Evolutionary conservation across 1,140 invertebrate species (phyloP).

Genomic region (Drosophila seguyi): DNA sequence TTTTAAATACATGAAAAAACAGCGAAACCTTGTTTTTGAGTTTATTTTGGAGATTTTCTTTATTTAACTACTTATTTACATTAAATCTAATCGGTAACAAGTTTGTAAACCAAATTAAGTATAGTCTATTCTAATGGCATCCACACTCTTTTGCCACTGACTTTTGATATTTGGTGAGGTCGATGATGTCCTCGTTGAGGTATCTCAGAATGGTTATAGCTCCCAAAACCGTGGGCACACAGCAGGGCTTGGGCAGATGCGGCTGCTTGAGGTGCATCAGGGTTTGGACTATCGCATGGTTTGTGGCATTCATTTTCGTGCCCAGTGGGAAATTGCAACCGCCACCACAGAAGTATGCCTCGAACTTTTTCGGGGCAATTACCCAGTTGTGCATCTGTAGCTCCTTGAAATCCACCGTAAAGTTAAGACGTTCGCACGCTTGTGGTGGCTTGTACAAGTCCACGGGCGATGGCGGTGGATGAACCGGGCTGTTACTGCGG

Average conservation of each 20-base stretch:
- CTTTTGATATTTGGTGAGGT: slow-evolving; percentile 79
- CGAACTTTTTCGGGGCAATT: slow-evolving; percentile 83
- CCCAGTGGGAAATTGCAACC: slow-evolving; percentile 82
- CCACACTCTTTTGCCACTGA: slow-evolving; percentile 80
- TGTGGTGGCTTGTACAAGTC: slow-evolving; percentile 65
- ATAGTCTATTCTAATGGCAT: slow-evolving; percentile 53
- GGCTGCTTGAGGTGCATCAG: slow-evolving; percentile 82
- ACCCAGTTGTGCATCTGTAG: slow-evolving; percentile 82
- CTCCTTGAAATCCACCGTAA: slow-evolving; percentile 80
- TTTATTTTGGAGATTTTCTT: not conserved
- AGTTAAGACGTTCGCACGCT: slow-evolving; percentile 77
- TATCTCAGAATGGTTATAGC: slow-evolving; percentile 80
- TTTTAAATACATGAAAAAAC: not conserved
- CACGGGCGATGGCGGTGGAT: slow-evolving; percentile 3
- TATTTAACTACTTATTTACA: slow-evolving; percentile 8
- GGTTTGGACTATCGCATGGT: slow-evolving; percentile 83
- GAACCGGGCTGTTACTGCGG: slow-evolving; percentile 1
- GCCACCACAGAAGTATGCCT: slow-evolving; percentile 81
- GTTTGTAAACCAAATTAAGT: not conserved
- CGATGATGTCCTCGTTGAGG: slow-evolving; percentile 79
- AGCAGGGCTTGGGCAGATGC: slow-evolving; percentile 79
- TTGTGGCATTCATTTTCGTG: slow-evolving; percentile 84
- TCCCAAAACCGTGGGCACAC: slow-evolving; percentile 74
- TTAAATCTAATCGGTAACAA: not conserved
- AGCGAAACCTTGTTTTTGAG: not conserved